phyloP scores from a whole-genome alignment of 1,140 invertebrate species.

The Pararge aegeria region DNA sequence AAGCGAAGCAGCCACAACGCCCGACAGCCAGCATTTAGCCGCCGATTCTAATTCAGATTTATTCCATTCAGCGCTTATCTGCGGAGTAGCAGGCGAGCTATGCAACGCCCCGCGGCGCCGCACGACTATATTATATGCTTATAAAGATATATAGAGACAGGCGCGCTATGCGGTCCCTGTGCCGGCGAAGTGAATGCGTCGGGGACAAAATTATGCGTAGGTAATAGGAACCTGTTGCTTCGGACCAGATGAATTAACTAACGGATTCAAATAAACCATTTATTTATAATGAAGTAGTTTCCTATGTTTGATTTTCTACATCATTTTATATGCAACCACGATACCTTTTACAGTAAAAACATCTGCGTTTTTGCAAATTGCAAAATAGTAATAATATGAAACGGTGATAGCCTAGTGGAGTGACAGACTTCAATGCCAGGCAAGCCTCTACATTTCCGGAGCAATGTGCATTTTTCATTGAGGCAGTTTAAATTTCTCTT shows the following conservation, averaged over 20 bases:
- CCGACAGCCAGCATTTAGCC: slow-evolving; percentile 2
- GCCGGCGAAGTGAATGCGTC: not conserved
- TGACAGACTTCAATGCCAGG: too few relatives aligned
- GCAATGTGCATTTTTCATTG: too few relatives aligned
- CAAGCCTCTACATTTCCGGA: too few relatives aligned
- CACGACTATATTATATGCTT: slow-evolving; percentile 7
- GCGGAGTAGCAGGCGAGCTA: not conserved
- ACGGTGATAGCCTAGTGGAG: too few relatives aligned
- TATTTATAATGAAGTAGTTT: not conserved
- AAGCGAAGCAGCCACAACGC: not conserved
- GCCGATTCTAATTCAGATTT: slow-evolving; percentile 9
- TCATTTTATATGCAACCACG: too few relatives aligned
- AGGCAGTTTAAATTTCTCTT: too few relatives aligned
- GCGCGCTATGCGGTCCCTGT: not conserved
- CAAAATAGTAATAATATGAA: too few relatives aligned
- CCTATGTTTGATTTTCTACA: not conserved
- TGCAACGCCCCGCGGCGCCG: slow-evolving; percentile 2
- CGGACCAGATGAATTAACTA: not conserved
- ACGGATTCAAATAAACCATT: not conserved
- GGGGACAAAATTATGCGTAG: not conserved
- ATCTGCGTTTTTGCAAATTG: too few relatives aligned
- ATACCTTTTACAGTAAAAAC: too few relatives aligned
- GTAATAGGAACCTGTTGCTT: not conserved
- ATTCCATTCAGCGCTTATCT: slow-evolving; percentile 8
- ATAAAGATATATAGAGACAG: slow-evolving; percentile 8